Conservation (phyloP, 2,797 vertebrate genomes). For the Girardinus metallicus region DNA sequence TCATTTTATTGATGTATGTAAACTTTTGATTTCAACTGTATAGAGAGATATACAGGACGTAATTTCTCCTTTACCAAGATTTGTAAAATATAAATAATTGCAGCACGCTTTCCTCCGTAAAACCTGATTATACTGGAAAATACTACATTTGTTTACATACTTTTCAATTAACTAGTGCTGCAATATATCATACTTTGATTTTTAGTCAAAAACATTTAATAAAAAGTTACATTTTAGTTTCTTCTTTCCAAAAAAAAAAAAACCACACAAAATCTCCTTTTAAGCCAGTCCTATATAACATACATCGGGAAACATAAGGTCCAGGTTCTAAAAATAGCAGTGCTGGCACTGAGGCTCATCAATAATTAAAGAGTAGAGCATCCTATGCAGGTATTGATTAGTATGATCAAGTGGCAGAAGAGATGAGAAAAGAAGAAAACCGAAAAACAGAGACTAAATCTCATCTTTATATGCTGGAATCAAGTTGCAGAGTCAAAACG, state of each 20-base stretch:
- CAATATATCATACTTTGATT: too few species aligned
- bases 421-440: not conserved
- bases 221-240: not conserved
- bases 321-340: slow-evolving; percentile 56
- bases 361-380: slow-evolving; percentile 57
- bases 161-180: not conserved
- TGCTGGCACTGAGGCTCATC: slow-evolving; percentile 49
- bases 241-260: not conserved
- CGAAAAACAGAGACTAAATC: not conserved
- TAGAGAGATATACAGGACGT: too few species aligned
- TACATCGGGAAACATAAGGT: slow-evolving; percentile 15
- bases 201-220: not conserved
- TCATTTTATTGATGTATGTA: not conserved
- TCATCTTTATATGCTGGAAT: not conserved
- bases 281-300: slow-evolving; percentile 8
- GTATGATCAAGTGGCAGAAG: slow-evolving; percentile 42
- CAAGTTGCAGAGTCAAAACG: slow-evolving; percentile 8
- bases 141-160: not conserved
- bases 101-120: not conserved
- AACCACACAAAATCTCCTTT: not conserved
- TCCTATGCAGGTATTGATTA: slow-evolving; percentile 59
- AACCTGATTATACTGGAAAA: not conserved
- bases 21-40: not conserved
- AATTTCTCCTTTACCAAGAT: not conserved
- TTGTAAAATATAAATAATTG: not conserved